Percentiles rank a stretch among this genome's conserved stretches.
Conservation (phyloP, 2,888 invertebrate genomes). For the Mesorhabditis belari region DNA sequence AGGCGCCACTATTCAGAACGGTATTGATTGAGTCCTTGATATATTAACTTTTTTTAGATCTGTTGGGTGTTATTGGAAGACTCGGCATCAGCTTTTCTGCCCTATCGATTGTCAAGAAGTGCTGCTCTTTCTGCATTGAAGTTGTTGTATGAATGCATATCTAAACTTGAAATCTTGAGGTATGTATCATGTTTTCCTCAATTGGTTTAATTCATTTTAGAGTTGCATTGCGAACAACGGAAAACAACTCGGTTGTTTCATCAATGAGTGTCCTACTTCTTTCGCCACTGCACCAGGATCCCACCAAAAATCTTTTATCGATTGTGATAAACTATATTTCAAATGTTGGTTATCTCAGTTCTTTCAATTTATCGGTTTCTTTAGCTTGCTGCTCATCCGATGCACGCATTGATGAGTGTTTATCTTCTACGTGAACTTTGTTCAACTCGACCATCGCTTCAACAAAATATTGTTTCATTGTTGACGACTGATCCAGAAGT, state of each 20-base stretch:
- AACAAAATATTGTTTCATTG: not conserved
- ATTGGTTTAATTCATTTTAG: not conserved
- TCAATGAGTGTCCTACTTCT: not conserved
- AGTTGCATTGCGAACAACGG: not conserved
- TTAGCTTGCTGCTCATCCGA: not conserved
- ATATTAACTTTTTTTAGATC: not conserved
- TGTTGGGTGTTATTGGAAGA: not conserved
- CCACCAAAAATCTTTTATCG: not conserved
- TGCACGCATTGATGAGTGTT: not conserved
- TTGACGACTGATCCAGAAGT: not conserved
- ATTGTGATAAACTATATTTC: not conserved
- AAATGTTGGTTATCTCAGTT: not conserved
- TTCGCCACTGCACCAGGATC: not conserved
- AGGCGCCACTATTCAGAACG: not conserved
- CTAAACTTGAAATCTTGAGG: not conserved
- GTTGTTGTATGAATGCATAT: not conserved
- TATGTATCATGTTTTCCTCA: not conserved
- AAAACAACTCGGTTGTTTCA: not conserved
- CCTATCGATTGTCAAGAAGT: not conserved
- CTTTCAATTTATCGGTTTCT: not conserved
- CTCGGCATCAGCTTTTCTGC: not conserved
- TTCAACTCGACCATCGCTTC: not conserved
- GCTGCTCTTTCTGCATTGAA: not conserved
- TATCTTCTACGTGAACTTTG: not conserved
- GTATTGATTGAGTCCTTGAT: not conserved